These are phyloP conservation scores for Pyrgilauda ruficollis DNA, from an alignment of 2,113 vertebrate species.

Conservation along the genomic window DNA sequence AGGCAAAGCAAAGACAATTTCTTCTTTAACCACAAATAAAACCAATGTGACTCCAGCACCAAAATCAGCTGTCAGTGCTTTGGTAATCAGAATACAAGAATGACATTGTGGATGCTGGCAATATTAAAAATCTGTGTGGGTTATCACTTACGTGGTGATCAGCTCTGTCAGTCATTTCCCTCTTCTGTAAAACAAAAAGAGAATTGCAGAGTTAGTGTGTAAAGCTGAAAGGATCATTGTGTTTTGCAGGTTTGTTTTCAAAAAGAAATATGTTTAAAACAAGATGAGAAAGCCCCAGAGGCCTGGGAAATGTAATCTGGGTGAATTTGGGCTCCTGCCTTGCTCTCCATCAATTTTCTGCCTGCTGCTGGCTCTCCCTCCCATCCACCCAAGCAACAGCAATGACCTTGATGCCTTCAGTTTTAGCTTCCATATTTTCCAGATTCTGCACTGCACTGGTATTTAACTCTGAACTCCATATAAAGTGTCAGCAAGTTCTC, in stretches of 20 bases:
- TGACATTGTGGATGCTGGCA: rapidly evolving
- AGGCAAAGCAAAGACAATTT: neutral
- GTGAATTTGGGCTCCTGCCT: neutral
- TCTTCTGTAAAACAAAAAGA: slow-evolving; percentile 60
- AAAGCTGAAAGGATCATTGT: neutral
- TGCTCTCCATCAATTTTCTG: neutral
- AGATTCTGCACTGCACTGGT: neutral
- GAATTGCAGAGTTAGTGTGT: neutral
- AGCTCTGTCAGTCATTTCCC: slow-evolving; percentile 28
- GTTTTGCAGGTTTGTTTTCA: neutral
- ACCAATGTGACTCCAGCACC: rapidly evolving
- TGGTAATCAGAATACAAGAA: neutral
- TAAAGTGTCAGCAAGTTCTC: neutral
- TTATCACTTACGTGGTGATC: neutral
- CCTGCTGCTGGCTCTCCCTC: neutral
- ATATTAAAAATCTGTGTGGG: neutral
- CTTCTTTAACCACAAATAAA: neutral
- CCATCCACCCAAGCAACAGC: neutral
- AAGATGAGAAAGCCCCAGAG: neutral
- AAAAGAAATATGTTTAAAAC: neutral
- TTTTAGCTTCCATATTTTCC: neutral
- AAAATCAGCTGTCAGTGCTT: too few species aligned
- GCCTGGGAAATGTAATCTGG: neutral
- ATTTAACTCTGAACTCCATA: neutral
- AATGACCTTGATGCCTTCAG: too few species aligned